Conservation (phyloP, 2,113 vertebrate genomes). For the Upupa epops region DNA sequence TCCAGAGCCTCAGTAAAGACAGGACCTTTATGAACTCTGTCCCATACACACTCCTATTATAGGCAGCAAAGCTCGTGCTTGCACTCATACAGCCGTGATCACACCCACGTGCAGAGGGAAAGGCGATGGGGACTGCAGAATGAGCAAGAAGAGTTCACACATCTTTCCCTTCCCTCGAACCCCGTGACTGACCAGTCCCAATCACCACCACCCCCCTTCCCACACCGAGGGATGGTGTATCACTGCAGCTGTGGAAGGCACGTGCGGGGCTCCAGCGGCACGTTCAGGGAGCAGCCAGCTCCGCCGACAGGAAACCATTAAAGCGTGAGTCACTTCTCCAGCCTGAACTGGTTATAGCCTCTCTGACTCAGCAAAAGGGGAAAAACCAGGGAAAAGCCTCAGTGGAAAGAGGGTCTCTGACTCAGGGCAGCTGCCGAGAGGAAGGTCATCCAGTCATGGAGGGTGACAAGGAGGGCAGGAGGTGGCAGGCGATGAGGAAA, state of each 20-base stretch:
- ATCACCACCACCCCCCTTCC: neutral
- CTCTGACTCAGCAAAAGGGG: slow-evolving; percentile 69
- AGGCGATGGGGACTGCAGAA: neutral
- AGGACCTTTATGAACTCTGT: neutral
- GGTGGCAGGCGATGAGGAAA: neutral
- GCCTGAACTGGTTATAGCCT: slow-evolving; percentile 37
- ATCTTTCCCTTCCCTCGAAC: neutral
- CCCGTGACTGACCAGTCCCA: rapidly evolving
- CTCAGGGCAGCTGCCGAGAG: neutral
- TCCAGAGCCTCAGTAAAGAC: neutral
- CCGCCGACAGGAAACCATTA: slow-evolving; percentile 49
- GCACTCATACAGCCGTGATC: neutral
- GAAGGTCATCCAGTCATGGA: rapidly evolving
- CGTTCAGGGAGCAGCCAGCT: neutral
- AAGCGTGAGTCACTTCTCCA: slow-evolving; percentile 57
- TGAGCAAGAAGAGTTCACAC: rapidly evolving
- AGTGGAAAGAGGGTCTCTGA: neutral
- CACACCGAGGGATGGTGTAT: neutral
- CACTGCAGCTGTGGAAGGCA: neutral
- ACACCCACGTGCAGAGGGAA: neutral
- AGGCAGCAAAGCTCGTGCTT: neutral
- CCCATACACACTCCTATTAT: neutral
- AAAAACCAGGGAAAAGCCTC: neutral
- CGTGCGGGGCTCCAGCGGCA: neutral
- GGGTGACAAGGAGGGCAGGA: neutral